Evolutionary conservation across 1,140 invertebrate genomes (phyloP).

Genomic region (Bradynema listronoti): DNA sequence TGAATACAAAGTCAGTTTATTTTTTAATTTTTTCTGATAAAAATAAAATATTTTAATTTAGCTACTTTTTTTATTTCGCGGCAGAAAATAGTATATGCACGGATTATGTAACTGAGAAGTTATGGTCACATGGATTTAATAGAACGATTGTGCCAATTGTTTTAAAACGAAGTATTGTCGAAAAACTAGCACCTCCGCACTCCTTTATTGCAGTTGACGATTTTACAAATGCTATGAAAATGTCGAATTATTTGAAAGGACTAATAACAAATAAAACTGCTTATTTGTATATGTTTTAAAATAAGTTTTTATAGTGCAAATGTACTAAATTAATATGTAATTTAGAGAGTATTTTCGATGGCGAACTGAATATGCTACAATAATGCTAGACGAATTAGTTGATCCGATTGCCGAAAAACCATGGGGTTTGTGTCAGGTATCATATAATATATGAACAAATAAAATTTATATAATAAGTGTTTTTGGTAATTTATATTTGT

Average conservation of each 20-base stretch:
- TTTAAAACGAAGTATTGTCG: slow-evolving; percentile 44
- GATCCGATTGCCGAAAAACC: slow-evolving; percentile 47
- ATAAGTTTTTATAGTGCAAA: not conserved
- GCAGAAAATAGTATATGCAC: slow-evolving; percentile 66
- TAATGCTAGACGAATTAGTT: slow-evolving; percentile 42
- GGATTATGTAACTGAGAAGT: slow-evolving; percentile 59
- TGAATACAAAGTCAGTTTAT: slow-evolving; percentile 47
- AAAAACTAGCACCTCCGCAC: slow-evolving; percentile 44
- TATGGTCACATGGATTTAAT: slow-evolving; percentile 52
- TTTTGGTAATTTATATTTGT: no score
- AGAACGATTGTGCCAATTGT: slow-evolving; percentile 45
- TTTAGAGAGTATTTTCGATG: slow-evolving; percentile 51
- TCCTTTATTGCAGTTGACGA: slow-evolving; percentile 56
- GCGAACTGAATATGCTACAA: slow-evolving; percentile 39
- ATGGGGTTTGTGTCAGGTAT: slow-evolving; percentile 55
- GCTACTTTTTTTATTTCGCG: slow-evolving; percentile 70
- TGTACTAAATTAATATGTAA: slow-evolving; percentile 12
- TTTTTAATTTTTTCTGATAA: not conserved
- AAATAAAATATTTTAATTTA: slow-evolving; percentile 22
- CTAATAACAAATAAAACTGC: slow-evolving; percentile 43
- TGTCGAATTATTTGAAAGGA: slow-evolving; percentile 36
- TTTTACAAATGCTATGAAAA: slow-evolving; percentile 31
- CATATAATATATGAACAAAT: no score
- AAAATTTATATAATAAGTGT: no score
- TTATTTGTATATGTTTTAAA: slow-evolving; percentile 38